Conservation (phyloP, 2,797 vertebrate genomes). For the Mus minutoides region DNA sequence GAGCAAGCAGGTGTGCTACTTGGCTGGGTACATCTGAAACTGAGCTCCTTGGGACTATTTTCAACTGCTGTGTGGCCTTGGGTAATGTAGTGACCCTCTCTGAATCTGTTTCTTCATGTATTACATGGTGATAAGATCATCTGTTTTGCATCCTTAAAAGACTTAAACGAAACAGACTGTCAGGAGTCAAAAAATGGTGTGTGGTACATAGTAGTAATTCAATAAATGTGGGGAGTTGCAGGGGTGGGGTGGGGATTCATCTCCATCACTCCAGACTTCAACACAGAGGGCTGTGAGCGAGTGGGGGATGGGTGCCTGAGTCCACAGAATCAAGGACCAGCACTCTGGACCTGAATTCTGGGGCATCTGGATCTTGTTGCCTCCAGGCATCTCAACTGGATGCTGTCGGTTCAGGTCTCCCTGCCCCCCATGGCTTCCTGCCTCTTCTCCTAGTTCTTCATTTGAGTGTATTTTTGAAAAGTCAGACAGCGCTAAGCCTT, state of each 20-base stretch:
- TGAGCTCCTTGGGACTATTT: neutral
- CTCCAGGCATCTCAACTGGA: neutral
- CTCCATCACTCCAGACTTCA: too few relatives aligned
- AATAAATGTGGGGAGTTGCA: neutral
- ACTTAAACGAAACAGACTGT: neutral
- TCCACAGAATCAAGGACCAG: neutral
- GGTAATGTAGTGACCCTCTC: neutral
- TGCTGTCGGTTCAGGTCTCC: neutral
- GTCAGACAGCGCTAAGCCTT: neutral
- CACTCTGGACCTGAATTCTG: neutral
- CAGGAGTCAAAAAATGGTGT: neutral
- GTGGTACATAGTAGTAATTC: neutral
- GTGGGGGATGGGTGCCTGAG: neutral
- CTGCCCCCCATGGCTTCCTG: neutral
- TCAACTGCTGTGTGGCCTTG: neutral
- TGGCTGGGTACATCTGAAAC: neutral
- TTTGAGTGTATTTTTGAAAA: neutral
- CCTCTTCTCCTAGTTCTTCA: neutral
- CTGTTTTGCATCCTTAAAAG: neutral
- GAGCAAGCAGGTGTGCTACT: neutral
- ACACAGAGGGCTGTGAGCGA: neutral
- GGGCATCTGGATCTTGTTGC: neutral
- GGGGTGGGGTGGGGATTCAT: neutral
- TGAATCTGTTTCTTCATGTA: neutral
- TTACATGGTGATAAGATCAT: neutral